Evolutionary conservation across 1,140 invertebrate species (phyloP).

Genomic region (Bombyx mori): DNA sequence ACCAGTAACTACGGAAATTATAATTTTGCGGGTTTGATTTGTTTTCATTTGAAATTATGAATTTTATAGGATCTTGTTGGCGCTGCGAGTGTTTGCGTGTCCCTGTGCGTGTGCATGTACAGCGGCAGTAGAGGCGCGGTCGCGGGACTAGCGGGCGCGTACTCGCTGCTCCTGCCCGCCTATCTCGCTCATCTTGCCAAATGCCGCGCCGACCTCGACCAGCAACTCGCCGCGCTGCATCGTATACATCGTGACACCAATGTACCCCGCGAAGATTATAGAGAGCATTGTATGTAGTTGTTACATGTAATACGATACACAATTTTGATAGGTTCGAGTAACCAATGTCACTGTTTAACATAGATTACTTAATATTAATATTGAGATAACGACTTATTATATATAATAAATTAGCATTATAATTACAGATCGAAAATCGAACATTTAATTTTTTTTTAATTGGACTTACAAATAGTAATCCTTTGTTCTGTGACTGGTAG

Average conservation of each 20-base stretch:
- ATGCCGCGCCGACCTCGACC: constrained; percentile 83
- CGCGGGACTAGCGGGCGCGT: constrained; percentile 82
- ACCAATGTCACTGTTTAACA: too few relatives aligned
- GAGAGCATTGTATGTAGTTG: constrained; percentile 55
- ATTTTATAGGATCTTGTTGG: constrained; percentile 84
- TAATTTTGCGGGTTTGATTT: too few relatives aligned
- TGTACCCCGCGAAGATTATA: constrained; percentile 73
- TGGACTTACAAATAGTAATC: too few relatives aligned
- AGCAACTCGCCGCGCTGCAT: constrained; percentile 84
- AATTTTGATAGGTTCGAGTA: too few relatives aligned
- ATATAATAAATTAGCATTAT: too few relatives aligned
- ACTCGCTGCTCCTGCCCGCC: constrained; percentile 84
- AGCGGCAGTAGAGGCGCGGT: constrained; percentile 73
- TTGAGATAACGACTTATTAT: too few relatives aligned
- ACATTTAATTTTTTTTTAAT: too few relatives aligned
- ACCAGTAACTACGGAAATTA: too few relatives aligned
- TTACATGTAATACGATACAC: too few relatives aligned
- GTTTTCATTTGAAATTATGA: neutral
- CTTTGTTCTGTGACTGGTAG: too few relatives aligned
- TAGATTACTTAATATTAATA: too few relatives aligned
- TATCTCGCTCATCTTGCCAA: constrained; percentile 88
- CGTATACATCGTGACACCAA: constrained; percentile 76
- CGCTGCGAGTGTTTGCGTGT: constrained; percentile 81
- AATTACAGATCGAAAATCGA: too few relatives aligned
- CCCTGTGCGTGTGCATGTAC: constrained; percentile 76